Conservation (phyloP, 2,797 vertebrate species). For the Corythornis leucogaster region DNA sequence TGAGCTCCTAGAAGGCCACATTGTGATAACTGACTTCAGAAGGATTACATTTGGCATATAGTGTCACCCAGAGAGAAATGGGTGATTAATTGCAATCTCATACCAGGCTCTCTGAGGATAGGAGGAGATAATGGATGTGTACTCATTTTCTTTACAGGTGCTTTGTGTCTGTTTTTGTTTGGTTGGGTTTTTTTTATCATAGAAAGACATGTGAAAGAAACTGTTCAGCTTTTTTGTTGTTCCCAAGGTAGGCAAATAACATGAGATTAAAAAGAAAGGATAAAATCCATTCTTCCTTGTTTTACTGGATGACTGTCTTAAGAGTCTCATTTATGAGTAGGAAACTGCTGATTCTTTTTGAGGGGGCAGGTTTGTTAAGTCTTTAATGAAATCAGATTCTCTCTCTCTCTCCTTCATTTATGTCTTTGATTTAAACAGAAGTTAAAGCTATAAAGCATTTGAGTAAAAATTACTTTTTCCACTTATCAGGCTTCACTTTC, state of each 20-base stretch:
- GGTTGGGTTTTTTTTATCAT: not conserved
- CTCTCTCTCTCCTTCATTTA: not conserved
- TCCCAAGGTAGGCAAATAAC: not conserved
- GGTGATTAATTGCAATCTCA: not conserved
- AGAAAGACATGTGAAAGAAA: not conserved
- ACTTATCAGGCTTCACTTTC: not conserved
- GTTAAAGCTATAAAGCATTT: not conserved
- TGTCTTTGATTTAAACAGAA: not conserved
- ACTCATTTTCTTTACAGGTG: not conserved
- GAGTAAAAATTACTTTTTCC: not conserved
- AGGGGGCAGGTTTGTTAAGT: conserved; percentile 19
- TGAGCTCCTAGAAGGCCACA: not conserved
- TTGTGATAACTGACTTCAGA: not conserved
- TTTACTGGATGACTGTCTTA: not conserved
- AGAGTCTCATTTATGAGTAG: conserved; percentile 10
- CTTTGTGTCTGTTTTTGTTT: not conserved
- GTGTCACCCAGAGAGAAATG: not conserved
- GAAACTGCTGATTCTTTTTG: conserved; percentile 12
- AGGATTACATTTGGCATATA: not conserved
- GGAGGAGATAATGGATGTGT: not conserved
- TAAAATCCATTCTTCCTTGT: conserved; percentile 19
- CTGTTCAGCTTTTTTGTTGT: not conserved
- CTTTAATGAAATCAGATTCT: conserved; percentile 11
- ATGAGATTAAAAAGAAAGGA: not conserved
- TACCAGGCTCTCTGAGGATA: not conserved